Evolutionary conservation across 2,113 vertebrate genomes (phyloP), one percentile per base, ranked within the genome.

Genomic region (Istiophorus platypterus): DNA sequence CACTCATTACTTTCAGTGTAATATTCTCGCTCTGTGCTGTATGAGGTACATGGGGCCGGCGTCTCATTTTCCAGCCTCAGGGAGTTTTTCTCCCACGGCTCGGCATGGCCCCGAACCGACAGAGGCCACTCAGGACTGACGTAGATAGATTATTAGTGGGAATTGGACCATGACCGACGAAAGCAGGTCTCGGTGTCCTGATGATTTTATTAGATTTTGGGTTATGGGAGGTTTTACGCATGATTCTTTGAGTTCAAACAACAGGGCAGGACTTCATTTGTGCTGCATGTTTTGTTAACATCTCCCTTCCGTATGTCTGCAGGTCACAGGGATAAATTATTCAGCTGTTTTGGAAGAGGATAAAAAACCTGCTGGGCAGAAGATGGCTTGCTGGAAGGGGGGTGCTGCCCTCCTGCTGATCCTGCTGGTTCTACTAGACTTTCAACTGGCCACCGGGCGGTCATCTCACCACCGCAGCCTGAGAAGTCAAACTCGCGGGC

Each of bases 81-180:
- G 81, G 85, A 82, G 88, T 70, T 62, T 61, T 69, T 66, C 71
- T 87, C 81, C 52, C 88, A 82, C 26, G 67, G n/a, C 74, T 66
- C 13, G 1, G 4, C n/a, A 1, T 8, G 61, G 45, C 49, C 69
- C 5, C 13, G 1, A 9, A 51, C 39, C 29, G n/a, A 56, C 81
- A 67, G 65, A 78, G 57, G 61, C 31, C 82, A 29, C 64, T 72
- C 39, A 49, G 80, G 79, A 26, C 58, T 20, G 70, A 77, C n/a
- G 18, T 22, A 41, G 69, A 47, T 41, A 0, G 73, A 74, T 81
- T 20, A 67, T 64, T 76, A 9, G n/a, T 56, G 77, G 37, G 66
- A 65, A 56, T 12, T 39, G 1, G 17, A 56, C 54, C 58, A 0
- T 75, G 75, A 67, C 42, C 0, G 26, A 22, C 26, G 4, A 64